Evolutionary conservation across 2,797 vertebrate genomes (phyloP), one percentile per base, ranked within the genome.

Genomic region (Oceanodroma leucorhoa): DNA sequence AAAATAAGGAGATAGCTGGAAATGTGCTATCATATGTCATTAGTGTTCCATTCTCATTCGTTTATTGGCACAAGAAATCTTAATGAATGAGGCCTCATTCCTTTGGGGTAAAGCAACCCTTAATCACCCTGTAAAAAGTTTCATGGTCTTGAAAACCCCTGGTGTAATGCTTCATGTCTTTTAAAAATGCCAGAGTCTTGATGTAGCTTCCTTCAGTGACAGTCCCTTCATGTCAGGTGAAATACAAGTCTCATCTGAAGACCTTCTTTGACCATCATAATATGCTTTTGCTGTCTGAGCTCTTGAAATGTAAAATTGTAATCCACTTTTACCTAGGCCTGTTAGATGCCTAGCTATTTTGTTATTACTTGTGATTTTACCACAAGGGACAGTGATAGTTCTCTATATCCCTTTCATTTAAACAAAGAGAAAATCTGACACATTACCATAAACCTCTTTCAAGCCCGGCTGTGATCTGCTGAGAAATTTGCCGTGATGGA

Each of bases 401-500:
- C 66, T 66, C 40, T 65, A 18, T 65, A 65, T 51, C 36, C 41
- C 53, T 92, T 90, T 67, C 55, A 83, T 58, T 82, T 83, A 93
- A 96, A 72, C 62, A 84, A 93, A 87, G 51, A 83, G 88, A 92
- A 93, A 90, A 92, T 80, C 40, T 77, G 67, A 89, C 54, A 71
- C 43, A 80, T 93, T 71, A 71, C 46, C 71, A 78, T 55, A 86
- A 89, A 61, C 53, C 32, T 81, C 55, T 93, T 72, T 79, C 72
- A 84, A 89, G 73, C 32, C 62, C 7, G 5, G 16, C 22, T 11
- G 8, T 77, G 81, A 77, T 84, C 71, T 77, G 45, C 26, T 60
- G 60, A 80, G 78, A 76, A 91, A 89, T 89, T 32, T 72, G 40
- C 36, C 30, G 46, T 90, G 93, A 90, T 34, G 55, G 76, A 93